Evolutionary conservation across 2,113 vertebrate species (phyloP).

Genomic region (Megaceryle maxima): DNA sequence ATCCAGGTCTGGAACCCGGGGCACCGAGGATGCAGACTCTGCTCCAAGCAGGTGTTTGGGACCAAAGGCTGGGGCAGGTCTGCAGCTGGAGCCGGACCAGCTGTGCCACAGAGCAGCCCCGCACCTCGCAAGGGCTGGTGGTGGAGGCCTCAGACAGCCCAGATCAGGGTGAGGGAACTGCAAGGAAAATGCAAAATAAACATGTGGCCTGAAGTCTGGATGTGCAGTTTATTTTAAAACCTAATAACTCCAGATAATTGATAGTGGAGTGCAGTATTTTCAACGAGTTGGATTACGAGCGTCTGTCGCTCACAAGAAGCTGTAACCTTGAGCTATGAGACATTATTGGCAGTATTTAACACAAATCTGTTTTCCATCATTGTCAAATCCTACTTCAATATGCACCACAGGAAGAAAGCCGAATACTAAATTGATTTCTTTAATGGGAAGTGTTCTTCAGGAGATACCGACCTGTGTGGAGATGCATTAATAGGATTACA

Average conservation of each 20-base stretch:
- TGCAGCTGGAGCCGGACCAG: background rate
- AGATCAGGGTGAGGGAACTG: background rate
- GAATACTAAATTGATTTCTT: conserved; percentile 73
- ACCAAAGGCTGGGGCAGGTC: background rate
- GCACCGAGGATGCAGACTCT: background rate
- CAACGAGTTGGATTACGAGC: conserved; percentile 46
- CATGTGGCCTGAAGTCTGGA: conserved; percentile 7
- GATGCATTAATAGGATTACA: conserved; percentile 61
- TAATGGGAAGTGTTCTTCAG: conserved; percentile 69
- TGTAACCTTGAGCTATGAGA: conserved; percentile 74
- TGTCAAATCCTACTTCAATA: conserved; percentile 74
- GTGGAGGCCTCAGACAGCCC: background rate
- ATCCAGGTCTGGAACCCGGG: background rate
- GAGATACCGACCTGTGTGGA: conserved; percentile 53
- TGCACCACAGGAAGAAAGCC: conserved; percentile 67
- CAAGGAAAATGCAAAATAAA: background rate
- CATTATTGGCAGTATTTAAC: conserved; percentile 77
- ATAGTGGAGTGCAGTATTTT: conserved; percentile 50
- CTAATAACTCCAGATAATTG: conserved; percentile 56
- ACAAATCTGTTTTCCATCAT: conserved; percentile 75
- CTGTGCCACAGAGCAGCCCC: background rate
- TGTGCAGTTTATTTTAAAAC: conserved; percentile 43
- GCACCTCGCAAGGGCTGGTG: rapidly evolving
- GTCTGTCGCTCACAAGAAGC: conserved; percentile 54
- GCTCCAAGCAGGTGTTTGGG: rapidly evolving